Evolutionary conservation across 2,888 invertebrate genomes (phyloP).

Genomic region (Dendrolimus houi): DNA sequence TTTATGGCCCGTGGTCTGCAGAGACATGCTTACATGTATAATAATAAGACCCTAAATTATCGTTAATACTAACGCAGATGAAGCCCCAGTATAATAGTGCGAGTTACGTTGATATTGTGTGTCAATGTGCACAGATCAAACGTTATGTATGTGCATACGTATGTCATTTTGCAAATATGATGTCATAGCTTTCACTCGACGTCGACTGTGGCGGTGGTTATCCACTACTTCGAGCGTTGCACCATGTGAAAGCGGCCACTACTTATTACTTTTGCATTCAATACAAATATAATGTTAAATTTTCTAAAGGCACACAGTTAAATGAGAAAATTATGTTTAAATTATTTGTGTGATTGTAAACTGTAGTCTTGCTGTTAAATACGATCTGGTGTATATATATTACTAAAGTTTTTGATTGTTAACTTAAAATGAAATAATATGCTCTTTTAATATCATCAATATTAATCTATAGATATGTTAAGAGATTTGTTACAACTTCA

Average conservation of each 20-base stretch:
- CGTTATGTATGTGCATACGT: constrained; percentile 20
- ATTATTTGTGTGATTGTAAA: background rate
- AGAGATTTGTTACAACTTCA: too few relatives aligned
- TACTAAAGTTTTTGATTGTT: too few relatives aligned
- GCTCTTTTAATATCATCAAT: too few relatives aligned
- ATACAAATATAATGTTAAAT: constrained; percentile 10
- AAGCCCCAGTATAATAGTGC: background rate
- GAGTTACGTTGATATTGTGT: constrained; percentile 3
- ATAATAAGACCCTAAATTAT: too few relatives aligned
- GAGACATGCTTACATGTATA: too few relatives aligned
- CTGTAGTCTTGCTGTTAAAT: background rate
- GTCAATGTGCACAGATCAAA: background rate
- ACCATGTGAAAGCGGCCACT: constrained; percentile 51
- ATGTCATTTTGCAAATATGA: constrained; percentile 27
- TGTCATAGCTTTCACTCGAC: constrained; percentile 60
- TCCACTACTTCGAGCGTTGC: constrained; percentile 30
- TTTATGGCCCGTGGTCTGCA: too few relatives aligned
- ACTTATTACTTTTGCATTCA: constrained; percentile 23
- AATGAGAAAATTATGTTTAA: too few relatives aligned
- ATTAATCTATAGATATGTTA: too few relatives aligned
- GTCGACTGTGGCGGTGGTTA: constrained; percentile 15
- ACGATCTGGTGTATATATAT: too few relatives aligned
- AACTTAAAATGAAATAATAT: too few relatives aligned
- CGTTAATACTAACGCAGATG: too few relatives aligned
- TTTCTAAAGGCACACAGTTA: background rate